phyloP scores from a whole-genome alignment of 2,113 vertebrate species.

The Hyperopisus bebe region DNA sequence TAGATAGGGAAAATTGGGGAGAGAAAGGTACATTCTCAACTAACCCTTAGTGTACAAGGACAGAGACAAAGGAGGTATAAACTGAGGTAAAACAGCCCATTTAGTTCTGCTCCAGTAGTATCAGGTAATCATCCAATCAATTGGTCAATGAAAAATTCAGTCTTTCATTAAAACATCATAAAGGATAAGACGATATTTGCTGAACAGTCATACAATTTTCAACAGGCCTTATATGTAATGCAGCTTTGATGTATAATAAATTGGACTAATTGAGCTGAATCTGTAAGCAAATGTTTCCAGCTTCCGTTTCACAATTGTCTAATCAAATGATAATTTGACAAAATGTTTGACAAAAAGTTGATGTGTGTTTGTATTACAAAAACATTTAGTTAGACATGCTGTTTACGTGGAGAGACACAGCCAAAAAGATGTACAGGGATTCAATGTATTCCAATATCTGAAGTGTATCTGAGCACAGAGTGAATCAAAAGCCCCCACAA shows the following conservation, averaged over 20 bases:
- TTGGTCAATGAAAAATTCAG: neutral
- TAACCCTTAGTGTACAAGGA: neutral
- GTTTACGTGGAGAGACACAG: neutral
- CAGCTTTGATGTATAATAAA: neutral
- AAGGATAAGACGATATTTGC: neutral
- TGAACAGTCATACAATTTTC: neutral
- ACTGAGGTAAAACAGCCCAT: neutral
- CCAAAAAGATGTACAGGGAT: neutral
- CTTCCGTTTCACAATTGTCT: neutral
- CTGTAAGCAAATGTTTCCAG: neutral
- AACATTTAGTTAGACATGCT: neutral
- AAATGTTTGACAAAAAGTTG: neutral
- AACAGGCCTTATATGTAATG: neutral
- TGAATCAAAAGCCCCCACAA: neutral
- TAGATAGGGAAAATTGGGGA: neutral
- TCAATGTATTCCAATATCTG: neutral
- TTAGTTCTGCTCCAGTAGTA: constrained; percentile 3
- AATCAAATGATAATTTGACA: constrained; percentile 2
- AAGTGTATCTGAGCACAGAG: neutral
- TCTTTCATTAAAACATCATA: neutral
- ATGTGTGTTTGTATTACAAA: neutral
- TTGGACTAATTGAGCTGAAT: neutral
- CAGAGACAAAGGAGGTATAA: constrained; percentile 5
- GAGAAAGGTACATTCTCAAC: neutral
- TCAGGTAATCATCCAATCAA: neutral